Conservation (phyloP, 2,888 invertebrate species). For the Callinectes sapidus region DNA sequence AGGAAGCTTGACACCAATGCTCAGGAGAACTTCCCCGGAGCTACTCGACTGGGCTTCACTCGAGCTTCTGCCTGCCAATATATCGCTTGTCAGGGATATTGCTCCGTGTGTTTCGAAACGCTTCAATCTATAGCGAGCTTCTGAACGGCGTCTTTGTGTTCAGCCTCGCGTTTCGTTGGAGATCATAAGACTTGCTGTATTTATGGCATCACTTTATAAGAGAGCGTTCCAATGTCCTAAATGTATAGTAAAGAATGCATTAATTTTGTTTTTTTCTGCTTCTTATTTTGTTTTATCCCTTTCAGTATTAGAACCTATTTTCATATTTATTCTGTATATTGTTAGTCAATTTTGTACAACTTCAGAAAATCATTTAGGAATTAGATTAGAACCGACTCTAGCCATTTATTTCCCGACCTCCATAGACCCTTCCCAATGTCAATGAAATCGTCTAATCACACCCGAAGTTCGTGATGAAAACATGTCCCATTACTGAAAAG, state of each 20-base stretch:
- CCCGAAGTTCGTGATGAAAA: too few relatives aligned
- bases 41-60: not conserved
- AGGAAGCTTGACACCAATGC: not conserved
- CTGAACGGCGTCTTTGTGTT: not conserved
- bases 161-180: not conserved
- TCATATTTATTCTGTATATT: too few relatives aligned
- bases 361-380: too few relatives aligned
- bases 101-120: not conserved
- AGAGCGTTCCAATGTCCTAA: not conserved
- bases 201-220: not conserved
- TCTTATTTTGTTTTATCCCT: too few relatives aligned
- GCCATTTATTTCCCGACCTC: too few relatives aligned
- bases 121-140: not conserved
- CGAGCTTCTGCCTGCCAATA: not conserved
- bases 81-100: conserved; percentile 10
- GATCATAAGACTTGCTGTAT: not conserved
- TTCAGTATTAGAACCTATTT: too few relatives aligned
- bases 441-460: too few relatives aligned
- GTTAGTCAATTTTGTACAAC: too few relatives aligned
- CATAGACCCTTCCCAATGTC: too few relatives aligned
- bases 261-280: too few relatives aligned
- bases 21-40: not conserved
- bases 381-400: too few relatives aligned
- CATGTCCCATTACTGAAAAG: too few relatives aligned
- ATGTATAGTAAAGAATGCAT: not conserved